Conservation (phyloP, 1,140 invertebrate genomes). For the Colletes gigas region DNA sequence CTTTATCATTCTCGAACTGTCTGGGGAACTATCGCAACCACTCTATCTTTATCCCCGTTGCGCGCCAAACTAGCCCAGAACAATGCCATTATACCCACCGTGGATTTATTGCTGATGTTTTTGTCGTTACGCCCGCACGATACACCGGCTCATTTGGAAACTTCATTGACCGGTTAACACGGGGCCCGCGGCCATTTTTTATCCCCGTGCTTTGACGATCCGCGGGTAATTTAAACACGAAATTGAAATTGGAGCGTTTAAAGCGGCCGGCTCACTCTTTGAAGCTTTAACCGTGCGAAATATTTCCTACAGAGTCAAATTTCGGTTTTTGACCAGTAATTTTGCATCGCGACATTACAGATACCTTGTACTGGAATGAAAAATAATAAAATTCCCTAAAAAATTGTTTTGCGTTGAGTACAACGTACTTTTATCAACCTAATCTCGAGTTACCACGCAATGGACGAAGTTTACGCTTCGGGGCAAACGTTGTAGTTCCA, state of each 20-base stretch:
- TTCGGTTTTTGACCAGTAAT: too few species aligned
- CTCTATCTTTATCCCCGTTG: background rate
- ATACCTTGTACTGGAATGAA: too few species aligned
- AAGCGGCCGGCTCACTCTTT: background rate
- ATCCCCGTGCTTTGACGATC: background rate
- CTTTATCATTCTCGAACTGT: slow-evolving; percentile 39
- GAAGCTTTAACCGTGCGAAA: too few species aligned
- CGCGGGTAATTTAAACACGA: background rate
- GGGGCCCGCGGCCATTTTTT: background rate
- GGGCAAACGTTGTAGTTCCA: background rate
- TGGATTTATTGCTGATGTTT: slow-evolving; percentile 67
- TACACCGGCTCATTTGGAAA: slow-evolving; percentile 66
- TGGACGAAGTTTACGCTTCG: too few species aligned
- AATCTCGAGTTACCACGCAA: too few species aligned
- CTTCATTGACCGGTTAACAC: slow-evolving; percentile 46
- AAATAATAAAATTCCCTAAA: too few species aligned
- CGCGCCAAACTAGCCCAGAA: slow-evolving; percentile 29
- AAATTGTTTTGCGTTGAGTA: too few species aligned
- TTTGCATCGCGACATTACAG: too few species aligned
- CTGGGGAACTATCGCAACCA: slow-evolving; percentile 32
- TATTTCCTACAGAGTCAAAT: too few species aligned
- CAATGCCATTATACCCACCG: slow-evolving; percentile 52
- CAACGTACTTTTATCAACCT: too few species aligned
- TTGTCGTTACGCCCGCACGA: slow-evolving; percentile 43
- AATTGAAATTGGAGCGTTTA: background rate